Evolutionary conservation across 64 coral and sea anemone species (phyloP).

Genomic region (Trachythela sp.): DNA sequence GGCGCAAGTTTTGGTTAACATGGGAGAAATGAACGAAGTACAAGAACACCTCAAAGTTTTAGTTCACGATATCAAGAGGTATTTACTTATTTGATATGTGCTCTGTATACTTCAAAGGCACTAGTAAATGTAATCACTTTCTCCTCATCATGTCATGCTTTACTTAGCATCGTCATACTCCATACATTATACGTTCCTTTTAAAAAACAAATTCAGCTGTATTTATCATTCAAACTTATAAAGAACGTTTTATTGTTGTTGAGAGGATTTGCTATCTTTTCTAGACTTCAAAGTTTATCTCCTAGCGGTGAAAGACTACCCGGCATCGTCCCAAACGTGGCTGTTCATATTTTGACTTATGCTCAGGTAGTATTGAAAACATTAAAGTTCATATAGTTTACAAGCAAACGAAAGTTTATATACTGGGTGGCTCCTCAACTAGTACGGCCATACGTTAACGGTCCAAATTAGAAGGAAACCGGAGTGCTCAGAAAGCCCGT

Average conservation of each 20-base stretch:
- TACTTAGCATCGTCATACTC: no score
- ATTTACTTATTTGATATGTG: background rate
- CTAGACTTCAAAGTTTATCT: slow-evolving; percentile 59
- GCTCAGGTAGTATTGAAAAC: slow-evolving; percentile 33
- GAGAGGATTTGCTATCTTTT: background rate
- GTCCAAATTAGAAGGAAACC: no score
- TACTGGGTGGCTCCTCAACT: no score
- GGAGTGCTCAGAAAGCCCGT: no score
- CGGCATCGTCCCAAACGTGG: slow-evolving; percentile 58
- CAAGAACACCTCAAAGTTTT: slow-evolving; percentile 68
- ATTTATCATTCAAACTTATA: background rate
- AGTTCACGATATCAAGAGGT: slow-evolving; percentile 86
- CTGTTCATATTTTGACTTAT: slow-evolving; percentile 56
- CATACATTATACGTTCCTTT: no score
- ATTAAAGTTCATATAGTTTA: no score
- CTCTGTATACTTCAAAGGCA: no score
- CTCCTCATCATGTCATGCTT: no score
- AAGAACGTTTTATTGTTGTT: background rate
- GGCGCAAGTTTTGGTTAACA: slow-evolving; percentile 59
- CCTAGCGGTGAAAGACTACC: slow-evolving; percentile 52
- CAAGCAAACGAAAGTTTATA: no score
- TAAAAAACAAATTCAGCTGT: background rate
- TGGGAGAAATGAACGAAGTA: slow-evolving; percentile 61
- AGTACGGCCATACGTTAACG: no score
- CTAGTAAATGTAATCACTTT: no score